A percentile compares a stretch with the other conserved stretches of the same genome.
Evolutionary conservation across 64 coral and sea anemone species (phyloP).

Genomic region (Montipora efflorescens): DNA sequence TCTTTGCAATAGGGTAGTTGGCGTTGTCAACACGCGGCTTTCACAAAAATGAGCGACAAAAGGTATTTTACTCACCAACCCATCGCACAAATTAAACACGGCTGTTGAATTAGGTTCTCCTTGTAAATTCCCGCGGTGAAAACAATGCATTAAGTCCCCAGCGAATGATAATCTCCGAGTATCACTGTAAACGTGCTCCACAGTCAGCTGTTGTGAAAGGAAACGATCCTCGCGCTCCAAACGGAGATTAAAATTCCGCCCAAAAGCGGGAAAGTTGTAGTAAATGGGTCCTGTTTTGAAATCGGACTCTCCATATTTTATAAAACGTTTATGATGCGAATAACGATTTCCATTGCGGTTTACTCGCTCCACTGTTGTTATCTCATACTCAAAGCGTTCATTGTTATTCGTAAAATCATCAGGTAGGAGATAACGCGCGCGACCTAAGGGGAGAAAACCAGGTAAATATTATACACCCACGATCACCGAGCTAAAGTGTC

Average conservation of each 20-base stretch:
- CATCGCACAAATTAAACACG: conserved; percentile 91
- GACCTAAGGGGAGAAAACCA: conserved; percentile 30
- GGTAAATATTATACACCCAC: not conserved
- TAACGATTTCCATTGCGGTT: conserved; percentile 12
- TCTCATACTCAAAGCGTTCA: conserved; percentile 35
- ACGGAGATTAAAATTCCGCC: conserved; percentile 76
- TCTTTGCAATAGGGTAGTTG: not conserved
- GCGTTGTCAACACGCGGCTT: not conserved
- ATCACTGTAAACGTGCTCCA: conserved; percentile 83
- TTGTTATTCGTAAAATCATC: not conserved
- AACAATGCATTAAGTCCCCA: conserved; percentile 80
- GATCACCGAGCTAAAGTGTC: not conserved
- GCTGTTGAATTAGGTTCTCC: conserved; percentile 85
- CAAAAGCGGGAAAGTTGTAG: conserved; percentile 87
- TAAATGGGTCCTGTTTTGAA: conserved; percentile 63
- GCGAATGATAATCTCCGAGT: conserved; percentile 53
- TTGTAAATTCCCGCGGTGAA: conserved; percentile 70
- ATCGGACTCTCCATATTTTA: conserved; percentile 65
- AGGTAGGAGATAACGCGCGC: not conserved
- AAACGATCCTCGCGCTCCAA: conserved; percentile 75
- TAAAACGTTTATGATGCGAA: conserved; percentile 72
- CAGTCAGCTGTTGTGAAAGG: conserved; percentile 72
- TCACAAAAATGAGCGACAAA: not conserved
- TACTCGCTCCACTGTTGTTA: conserved; percentile 27
- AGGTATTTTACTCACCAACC: conserved; percentile 77